These are phyloP conservation scores for Aptenodytes forsteri DNA, from an alignment of 2,113 vertebrate genomes.

Conservation along the genomic window DNA sequence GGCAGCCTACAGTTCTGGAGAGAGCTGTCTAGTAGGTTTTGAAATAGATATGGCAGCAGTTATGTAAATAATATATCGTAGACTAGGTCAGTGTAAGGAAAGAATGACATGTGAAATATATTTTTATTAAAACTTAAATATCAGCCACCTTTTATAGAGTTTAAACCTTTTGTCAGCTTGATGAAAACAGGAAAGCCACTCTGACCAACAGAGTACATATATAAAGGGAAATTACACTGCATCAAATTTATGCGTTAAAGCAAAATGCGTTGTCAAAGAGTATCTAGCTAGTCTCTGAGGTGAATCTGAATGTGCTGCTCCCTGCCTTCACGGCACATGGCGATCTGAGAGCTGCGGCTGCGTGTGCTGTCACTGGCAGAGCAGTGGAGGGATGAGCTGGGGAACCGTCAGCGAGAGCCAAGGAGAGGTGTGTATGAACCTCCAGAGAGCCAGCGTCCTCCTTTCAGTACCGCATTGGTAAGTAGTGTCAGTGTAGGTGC, in stretches of 20 bases:
- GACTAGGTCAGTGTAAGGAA: constrained; percentile 23
- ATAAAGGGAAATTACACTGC: background rate
- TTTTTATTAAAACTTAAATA: constrained; percentile 57
- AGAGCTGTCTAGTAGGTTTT: constrained; percentile 50
- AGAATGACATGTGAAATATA: background rate
- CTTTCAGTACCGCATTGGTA: accelerated
- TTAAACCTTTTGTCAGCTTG: constrained; percentile 39
- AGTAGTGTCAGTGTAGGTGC: background rate
- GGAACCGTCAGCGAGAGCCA: accelerated
- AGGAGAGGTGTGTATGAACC: background rate
- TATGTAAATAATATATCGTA: constrained; percentile 61
- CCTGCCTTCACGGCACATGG: accelerated
- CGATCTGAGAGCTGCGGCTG: background rate
- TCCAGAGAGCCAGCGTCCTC: background rate
- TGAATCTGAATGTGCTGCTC: background rate
- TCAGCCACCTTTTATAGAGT: background rate
- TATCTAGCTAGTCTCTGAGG: background rate
- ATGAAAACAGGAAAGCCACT: background rate
- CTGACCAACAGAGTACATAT: background rate
- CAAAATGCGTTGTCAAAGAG: background rate
- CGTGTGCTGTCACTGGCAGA: background rate
- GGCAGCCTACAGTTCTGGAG: constrained; percentile 63
- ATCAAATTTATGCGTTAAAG: background rate
- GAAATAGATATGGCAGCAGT: constrained; percentile 61
- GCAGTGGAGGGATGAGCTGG: background rate